Percentiles rank a stretch among this genome's conserved stretches.
Evolutionary conservation across 1,140 invertebrate species (phyloP).

Genomic region (Drosophila serrata): DNA sequence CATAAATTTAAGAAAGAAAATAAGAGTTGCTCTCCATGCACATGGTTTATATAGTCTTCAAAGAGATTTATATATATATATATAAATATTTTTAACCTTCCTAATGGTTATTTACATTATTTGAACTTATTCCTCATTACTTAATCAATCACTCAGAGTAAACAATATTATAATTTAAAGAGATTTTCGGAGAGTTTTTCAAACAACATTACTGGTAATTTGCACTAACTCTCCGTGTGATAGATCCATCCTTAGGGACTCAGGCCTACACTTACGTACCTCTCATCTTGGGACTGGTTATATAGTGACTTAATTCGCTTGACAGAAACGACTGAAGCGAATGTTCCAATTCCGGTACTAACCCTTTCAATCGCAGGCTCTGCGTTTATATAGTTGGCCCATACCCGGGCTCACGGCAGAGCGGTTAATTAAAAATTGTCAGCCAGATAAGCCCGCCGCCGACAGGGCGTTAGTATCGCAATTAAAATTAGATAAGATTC

Average conservation of each 20-base stretch:
- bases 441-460: conserved; percentile 59
- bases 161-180: not conserved
- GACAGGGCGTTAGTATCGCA: conserved; percentile 42
- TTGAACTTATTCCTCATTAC: not conserved
- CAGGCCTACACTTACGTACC: conserved; percentile 18
- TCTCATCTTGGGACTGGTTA: conserved; percentile 21
- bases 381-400: conserved; percentile 35
- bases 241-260: not conserved
- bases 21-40: too few species aligned
- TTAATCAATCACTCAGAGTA: not conserved
- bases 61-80: not conserved
- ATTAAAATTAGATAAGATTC: conserved; percentile 68
- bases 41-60: not conserved
- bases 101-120: not conserved
- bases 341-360: conserved; percentile 43
- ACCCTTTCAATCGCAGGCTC: conserved; percentile 25
- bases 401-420: conserved; percentile 18
- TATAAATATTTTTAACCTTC: not conserved
- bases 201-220: not conserved
- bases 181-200: too few species aligned
- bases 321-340: conserved; percentile 20
- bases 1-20: too few species aligned
- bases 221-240: not conserved
- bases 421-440: conserved; percentile 68
- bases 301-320: conserved; percentile 23